Conservation (phyloP, 2,888 invertebrate species). For the Artemia sp. region DNA sequence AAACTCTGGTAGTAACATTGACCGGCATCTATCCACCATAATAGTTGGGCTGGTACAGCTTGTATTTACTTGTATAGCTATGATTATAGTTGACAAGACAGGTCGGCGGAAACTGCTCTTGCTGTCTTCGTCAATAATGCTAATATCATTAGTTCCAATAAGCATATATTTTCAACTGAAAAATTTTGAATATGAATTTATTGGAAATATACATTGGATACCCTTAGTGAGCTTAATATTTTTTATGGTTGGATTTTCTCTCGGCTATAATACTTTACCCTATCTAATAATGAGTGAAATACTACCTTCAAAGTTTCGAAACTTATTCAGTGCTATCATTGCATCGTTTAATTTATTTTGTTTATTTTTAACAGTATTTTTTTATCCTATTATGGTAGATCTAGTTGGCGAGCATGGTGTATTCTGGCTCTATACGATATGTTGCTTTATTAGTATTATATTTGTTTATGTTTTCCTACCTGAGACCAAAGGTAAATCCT, state of each 20-base stretch:
- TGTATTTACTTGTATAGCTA: conserved; percentile 3
- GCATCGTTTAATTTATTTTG: conserved; percentile 14
- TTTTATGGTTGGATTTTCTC: conserved; percentile 20
- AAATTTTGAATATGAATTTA: not conserved
- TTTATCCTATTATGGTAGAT: not conserved
- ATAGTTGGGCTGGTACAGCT: not conserved
- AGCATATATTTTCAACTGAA: not conserved
- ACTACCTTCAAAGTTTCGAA: conserved; percentile 11
- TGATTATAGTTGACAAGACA: not conserved
- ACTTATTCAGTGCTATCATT: conserved; percentile 17
- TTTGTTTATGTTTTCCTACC: conserved; percentile 19
- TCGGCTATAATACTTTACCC: conserved; percentile 18
- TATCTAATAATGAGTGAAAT: conserved; percentile 20
- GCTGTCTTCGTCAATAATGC: conserved; percentile 1
- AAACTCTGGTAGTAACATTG: conserved; percentile 27
- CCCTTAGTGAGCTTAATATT: conserved; percentile 16
- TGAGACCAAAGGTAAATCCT: conserved; percentile 20
- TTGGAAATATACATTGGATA: conserved; percentile 13
- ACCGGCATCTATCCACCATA: conserved; percentile 25
- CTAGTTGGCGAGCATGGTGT: conserved; percentile 14
- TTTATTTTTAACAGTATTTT: conserved; percentile 13
- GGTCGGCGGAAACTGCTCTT: not conserved
- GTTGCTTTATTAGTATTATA: conserved; percentile 7
- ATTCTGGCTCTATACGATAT: conserved; percentile 16
- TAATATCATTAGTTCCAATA: conserved; percentile 3